phyloP scores from a whole-genome alignment of 2,797 vertebrate genomes.

The Vespertilio murinus region DNA sequence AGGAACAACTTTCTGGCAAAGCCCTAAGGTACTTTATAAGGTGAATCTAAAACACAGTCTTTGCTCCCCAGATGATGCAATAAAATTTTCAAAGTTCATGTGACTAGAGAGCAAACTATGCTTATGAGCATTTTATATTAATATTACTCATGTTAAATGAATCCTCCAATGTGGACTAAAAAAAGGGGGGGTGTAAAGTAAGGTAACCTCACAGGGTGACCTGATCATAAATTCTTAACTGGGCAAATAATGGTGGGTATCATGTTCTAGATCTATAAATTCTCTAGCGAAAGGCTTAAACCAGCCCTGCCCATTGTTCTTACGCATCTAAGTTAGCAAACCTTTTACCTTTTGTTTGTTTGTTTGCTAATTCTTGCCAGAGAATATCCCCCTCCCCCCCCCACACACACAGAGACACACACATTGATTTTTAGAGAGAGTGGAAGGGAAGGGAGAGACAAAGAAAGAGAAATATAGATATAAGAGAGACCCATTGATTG shows the following conservation, averaged over 20 bases:
- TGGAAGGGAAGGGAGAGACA: no score
- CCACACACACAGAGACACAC: no score
- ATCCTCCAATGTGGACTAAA: not conserved
- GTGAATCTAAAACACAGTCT: not conserved
- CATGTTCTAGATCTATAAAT: not conserved
- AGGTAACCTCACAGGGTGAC: not conserved
- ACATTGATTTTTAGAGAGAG: no score
- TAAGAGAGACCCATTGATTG: no score
- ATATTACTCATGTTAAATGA: not conserved
- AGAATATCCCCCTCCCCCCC: no score
- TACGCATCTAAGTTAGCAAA: not conserved
- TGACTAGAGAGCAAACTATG: not conserved
- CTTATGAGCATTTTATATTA: slow-evolving; percentile 13
- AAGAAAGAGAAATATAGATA: no score
- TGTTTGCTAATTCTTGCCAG: no score
- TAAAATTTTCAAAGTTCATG: not conserved
- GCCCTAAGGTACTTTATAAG: not conserved
- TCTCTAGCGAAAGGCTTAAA: not conserved
- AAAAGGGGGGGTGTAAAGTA: not conserved
- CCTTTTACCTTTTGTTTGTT: not conserved
- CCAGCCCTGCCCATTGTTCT: not conserved
- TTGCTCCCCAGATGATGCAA: not conserved
- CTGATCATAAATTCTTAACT: not conserved
- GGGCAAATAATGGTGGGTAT: not conserved
- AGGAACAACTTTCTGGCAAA: not conserved